phyloP scores from a whole-genome alignment of 2,888 invertebrate species.

The Platynereis dumerilii region DNA sequence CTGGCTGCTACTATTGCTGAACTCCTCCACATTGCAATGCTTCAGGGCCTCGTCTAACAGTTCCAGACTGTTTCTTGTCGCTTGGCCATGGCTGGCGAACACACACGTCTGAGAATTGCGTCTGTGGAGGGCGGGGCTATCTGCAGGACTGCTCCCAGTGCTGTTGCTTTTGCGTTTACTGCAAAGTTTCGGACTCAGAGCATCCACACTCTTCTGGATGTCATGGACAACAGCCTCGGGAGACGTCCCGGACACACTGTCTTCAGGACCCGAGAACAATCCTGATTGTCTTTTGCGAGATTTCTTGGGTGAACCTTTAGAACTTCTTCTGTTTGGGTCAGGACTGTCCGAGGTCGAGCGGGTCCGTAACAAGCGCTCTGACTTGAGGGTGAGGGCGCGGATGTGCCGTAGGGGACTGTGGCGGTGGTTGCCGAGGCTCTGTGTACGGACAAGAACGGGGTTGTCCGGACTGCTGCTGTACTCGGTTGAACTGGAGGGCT shows the following conservation, averaged over 20 bases:
- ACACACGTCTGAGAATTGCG: constrained; percentile 8
- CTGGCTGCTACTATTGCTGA: constrained; percentile 19
- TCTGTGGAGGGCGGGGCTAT: background rate
- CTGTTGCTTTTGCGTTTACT: background rate
- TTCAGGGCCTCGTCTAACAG: constrained; percentile 18
- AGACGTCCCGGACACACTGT: background rate
- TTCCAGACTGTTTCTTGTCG: constrained; percentile 10
- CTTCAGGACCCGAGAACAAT: background rate
- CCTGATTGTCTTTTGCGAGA: background rate
- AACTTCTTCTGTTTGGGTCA: background rate
- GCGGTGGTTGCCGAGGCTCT: background rate
- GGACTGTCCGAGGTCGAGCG: background rate
- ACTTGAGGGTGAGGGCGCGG: background rate
- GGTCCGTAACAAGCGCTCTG: background rate
- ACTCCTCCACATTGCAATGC: constrained; percentile 16
- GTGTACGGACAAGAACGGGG: background rate
- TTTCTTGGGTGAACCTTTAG: background rate
- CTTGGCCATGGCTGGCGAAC: constrained; percentile 21
- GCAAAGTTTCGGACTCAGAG: constrained; percentile 23
- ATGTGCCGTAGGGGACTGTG: background rate
- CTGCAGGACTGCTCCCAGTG: background rate
- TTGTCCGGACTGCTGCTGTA: background rate
- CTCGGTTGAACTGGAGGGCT: constrained; percentile 16
- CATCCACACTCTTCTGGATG: constrained; percentile 17
- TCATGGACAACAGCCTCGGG: background rate